phyloP scores from a whole-genome alignment of 2,888 invertebrate genomes.

The Noctuana brunneofusca region DNA sequence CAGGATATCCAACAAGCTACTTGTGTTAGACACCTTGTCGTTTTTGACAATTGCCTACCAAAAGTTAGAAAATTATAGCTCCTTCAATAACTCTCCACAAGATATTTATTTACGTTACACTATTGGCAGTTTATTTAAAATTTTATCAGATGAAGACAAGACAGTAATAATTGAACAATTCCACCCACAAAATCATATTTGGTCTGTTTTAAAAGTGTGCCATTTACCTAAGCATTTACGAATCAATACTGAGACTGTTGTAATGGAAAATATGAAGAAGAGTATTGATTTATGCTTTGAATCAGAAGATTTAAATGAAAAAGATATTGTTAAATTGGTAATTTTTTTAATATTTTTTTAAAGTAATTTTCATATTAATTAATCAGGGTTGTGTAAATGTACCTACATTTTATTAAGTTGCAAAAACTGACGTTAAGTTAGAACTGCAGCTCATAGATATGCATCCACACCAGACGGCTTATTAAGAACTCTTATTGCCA shows the following conservation, averaged over 20 bases:
- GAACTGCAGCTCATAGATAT: too few species aligned
- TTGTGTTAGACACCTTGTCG: conserved; percentile 51
- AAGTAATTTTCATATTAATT: too few species aligned
- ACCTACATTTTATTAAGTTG: too few species aligned
- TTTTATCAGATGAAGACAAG: conserved; percentile 54
- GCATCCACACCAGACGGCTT: too few species aligned
- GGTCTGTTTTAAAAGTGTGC: conserved; percentile 54
- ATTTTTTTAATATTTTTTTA: too few species aligned
- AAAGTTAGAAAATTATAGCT: conserved; percentile 47
- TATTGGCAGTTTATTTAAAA: conserved; percentile 53
- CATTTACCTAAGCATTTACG: conserved; percentile 50
- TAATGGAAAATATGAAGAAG: conserved; percentile 13
- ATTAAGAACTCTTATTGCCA: too few species aligned
- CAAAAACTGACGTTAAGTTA: too few species aligned
- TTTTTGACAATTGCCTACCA: conserved; percentile 59
- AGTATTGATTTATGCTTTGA: conserved; percentile 10
- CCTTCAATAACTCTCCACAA: conserved; percentile 60
- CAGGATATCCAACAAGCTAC: conserved; percentile 49
- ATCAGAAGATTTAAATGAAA: conserved; percentile 6
- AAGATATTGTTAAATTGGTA: conserved; percentile 14
- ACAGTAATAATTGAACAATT: conserved; percentile 52
- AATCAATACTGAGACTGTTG: conserved; percentile 6
- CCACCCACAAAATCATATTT: conserved; percentile 50
- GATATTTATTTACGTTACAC: conserved; percentile 52
- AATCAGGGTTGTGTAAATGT: too few species aligned